Conservation (phyloP, 2,888 invertebrate genomes). For the Xylota sylvarum region DNA sequence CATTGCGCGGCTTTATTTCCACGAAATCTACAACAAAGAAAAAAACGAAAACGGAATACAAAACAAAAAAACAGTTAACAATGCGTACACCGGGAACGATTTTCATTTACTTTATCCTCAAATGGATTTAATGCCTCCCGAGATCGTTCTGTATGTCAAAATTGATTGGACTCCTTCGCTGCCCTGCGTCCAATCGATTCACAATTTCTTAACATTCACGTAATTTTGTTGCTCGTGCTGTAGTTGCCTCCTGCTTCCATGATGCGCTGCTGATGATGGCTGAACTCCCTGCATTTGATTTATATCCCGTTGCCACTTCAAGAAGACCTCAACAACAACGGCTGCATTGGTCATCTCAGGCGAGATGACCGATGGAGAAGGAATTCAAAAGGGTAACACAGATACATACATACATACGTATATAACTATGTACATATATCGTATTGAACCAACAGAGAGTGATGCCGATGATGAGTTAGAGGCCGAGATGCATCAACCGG, state of each 20-base stretch:
- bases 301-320: conserved; percentile 75
- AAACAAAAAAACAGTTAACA: conserved; percentile 62
- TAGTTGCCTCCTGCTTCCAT: conserved; percentile 16
- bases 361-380: conserved; percentile 69
- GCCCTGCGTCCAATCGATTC: conserved; percentile 73
- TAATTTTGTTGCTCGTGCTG: conserved; percentile 70
- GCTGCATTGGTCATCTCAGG: conserved; percentile 70
- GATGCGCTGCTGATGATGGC: conserved; percentile 57
- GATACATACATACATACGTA: too few species aligned
- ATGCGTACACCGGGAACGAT: conserved; percentile 74
- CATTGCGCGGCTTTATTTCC: conserved; percentile 32
- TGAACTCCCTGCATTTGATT: conserved; percentile 74
- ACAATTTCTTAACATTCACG: conserved; percentile 74
- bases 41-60: conserved; percentile 14
- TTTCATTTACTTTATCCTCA: conserved; percentile 76
- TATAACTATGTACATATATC: too few species aligned
- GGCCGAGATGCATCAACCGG: conserved; percentile 59
- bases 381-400: conserved; percentile 46
- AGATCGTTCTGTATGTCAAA: conserved; percentile 77
- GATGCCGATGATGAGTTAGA: conserved; percentile 66
- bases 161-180: conserved; percentile 76
- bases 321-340: conserved; percentile 61
- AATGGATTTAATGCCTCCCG: conserved; percentile 75
- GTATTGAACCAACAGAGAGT: conserved; percentile 41
- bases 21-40: conserved; percentile 16